Evolutionary conservation across 1,140 invertebrate genomes (phyloP).

Genomic region (Stenopsyche tienmushanensis): DNA sequence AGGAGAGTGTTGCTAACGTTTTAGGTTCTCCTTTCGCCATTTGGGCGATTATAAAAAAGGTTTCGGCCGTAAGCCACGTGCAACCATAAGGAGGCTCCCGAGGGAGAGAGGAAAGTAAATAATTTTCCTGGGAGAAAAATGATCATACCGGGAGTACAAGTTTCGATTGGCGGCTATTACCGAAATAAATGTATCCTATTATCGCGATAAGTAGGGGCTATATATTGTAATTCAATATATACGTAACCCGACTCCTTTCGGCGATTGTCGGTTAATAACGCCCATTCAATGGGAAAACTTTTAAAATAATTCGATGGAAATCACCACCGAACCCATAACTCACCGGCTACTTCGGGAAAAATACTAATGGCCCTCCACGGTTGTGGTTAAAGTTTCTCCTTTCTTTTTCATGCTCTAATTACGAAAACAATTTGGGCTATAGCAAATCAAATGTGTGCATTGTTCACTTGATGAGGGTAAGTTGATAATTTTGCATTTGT

Average conservation of each 20-base stretch:
- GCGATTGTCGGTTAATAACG: not conserved
- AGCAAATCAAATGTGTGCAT: too few species aligned
- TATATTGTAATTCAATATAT: constrained; percentile 10
- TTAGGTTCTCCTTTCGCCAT: too few species aligned
- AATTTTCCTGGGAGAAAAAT: constrained; percentile 7
- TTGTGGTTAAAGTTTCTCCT: too few species aligned
- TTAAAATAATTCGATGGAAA: not conserved
- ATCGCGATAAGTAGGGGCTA: constrained; percentile 10
- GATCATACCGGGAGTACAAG: not conserved
- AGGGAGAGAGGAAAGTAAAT: constrained; percentile 1
- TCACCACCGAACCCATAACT: too few species aligned
- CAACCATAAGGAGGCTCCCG: not conserved
- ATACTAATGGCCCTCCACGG: too few species aligned
- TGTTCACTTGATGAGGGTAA: too few species aligned
- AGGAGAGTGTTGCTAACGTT: too few species aligned
- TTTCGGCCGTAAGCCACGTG: not conserved
- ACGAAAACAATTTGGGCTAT: too few species aligned
- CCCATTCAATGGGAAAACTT: not conserved
- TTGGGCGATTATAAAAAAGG: not conserved
- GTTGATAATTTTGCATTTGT: too few species aligned
- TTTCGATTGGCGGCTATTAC: constrained; percentile 20
- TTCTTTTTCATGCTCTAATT: too few species aligned
- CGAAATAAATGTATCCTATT: constrained; percentile 26
- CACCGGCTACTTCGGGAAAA: too few species aligned
- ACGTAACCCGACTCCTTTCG: not conserved